Conservation (phyloP, 2,797 vertebrate genomes). For the Peromyscus aztecus region DNA sequence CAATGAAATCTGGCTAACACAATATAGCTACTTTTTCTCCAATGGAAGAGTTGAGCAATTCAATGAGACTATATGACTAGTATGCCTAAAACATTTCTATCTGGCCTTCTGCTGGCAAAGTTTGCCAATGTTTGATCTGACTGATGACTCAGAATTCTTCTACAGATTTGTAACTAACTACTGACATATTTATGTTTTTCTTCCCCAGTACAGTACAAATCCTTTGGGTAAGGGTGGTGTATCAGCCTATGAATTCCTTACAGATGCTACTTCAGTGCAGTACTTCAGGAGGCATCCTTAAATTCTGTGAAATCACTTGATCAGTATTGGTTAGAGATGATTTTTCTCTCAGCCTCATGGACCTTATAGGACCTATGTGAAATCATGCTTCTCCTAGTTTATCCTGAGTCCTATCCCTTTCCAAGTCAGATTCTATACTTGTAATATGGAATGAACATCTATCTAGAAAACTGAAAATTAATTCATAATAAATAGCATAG, state of each 20-base stretch:
- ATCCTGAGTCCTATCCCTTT: neutral
- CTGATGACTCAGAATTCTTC: neutral
- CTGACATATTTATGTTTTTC: neutral
- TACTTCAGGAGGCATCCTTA: neutral
- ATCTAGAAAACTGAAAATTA: neutral
- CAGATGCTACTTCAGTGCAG: neutral
- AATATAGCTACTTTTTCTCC: neutral
- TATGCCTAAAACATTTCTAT: slow-evolving; percentile 5
- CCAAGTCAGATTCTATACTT: neutral
- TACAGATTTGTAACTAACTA: neutral
- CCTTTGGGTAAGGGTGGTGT: neutral
- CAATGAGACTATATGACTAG: neutral
- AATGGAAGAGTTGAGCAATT: neutral
- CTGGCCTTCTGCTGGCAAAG: slow-evolving; percentile 4
- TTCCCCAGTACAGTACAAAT: slow-evolving; percentile 1
- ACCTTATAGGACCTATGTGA: neutral
- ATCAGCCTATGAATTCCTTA: neutral
- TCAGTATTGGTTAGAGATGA: neutral
- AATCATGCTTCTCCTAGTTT: neutral
- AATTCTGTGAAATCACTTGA: neutral
- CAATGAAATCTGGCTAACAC: neutral
- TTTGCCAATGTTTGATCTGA: neutral
- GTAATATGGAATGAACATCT: neutral
- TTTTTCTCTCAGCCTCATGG: neutral
- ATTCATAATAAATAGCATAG: slow-evolving; percentile 20